Base-by-base conservation (phyloP, 2,888 invertebrate species). In the Spisula solida region DNA sequence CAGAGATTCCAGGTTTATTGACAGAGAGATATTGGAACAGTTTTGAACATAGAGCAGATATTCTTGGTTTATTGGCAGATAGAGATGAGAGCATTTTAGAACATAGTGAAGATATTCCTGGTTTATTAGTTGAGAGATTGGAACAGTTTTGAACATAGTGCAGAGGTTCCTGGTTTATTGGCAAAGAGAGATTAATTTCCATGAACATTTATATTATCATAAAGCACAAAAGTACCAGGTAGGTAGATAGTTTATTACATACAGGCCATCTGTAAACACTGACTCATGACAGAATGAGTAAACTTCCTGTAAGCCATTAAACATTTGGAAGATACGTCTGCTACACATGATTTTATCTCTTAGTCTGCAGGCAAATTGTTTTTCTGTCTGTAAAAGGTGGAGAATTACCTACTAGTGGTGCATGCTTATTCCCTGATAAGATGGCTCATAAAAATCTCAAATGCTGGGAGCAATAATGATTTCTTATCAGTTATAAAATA, bases 291-390 rank as follows among this genome's bases (percentile, higher is more conserved):
- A 75, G 34, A 31, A 75, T 75, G 75, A 34, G 34, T 75, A 75
- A 75, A 75, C 34, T 75, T 34, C 75, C 75, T 75, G 75, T 75
- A 31, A 34, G 70, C 29, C 70, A 70, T 75, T 18, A 75, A 75
- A 31, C 14, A 75, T 4, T 75, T 14, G 4, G 34, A 31, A 12
- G 18, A 29, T 34, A 31, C 34, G 75, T 75, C 75, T 75, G 80
- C 47, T 47, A 48, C n/a, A 48, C n/a, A 47, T 80, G 25, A 80
- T 80, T 0, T 34, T 80, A 25, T 66, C 25, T 66, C 25, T 66
- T 10, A 6, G n/a, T 25, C 60, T 51, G 8, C n/a, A 66, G n/a
- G 25, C n/a, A 66, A 25, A 66, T 25, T 66, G 25, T 25, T 18
- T 60, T 0, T 20, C 0, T 10, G n/a, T 66, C 25, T 66, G n/a